phyloP scores from a whole-genome alignment of 2,888 invertebrate species.

The Osmoderma eremita region DNA sequence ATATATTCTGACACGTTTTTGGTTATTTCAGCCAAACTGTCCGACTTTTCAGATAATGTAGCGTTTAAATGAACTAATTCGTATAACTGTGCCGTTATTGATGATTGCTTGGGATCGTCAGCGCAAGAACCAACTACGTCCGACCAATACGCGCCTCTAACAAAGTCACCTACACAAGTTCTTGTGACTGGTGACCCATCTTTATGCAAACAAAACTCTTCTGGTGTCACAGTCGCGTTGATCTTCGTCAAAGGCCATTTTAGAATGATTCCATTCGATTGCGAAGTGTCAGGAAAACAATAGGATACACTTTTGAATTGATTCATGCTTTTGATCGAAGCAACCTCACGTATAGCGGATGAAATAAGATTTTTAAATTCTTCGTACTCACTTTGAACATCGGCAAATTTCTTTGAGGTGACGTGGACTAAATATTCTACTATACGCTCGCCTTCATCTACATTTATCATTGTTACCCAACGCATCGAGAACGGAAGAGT shows the following conservation, averaged over 20 bases:
- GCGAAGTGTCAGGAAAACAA: conserved; percentile 31
- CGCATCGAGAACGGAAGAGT: conserved; percentile 34
- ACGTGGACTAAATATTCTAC: conserved; percentile 40
- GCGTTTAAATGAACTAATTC: conserved; percentile 41
- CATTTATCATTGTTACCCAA: conserved; percentile 31
- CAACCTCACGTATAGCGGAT: conserved; percentile 5
- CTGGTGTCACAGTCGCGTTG: conserved; percentile 66
- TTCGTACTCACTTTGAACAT: conserved; percentile 23
- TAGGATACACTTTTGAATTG: conserved; percentile 37
- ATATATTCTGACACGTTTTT: conserved; percentile 34
- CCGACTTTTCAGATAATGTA: conserved; percentile 15
- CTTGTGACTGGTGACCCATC: conserved; percentile 69
- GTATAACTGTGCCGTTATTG: conserved; percentile 47
- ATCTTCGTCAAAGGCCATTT: conserved; percentile 64
- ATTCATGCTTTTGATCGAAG: conserved; percentile 9
- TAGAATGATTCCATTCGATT: conserved; percentile 25
- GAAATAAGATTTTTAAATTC: conserved; percentile 16
- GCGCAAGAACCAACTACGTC: conserved; percentile 53
- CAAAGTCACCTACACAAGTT: conserved; percentile 67
- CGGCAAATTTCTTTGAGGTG: conserved; percentile 25
- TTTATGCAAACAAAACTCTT: conserved; percentile 67
- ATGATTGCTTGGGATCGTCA: conserved; percentile 33
- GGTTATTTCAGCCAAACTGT: conserved; percentile 37
- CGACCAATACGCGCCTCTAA: conserved; percentile 67
- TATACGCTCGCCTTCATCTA: conserved; percentile 29